These are phyloP conservation scores for Vespertilio murinus DNA, from an alignment of 2,797 vertebrate species.

Conservation along the genomic window DNA sequence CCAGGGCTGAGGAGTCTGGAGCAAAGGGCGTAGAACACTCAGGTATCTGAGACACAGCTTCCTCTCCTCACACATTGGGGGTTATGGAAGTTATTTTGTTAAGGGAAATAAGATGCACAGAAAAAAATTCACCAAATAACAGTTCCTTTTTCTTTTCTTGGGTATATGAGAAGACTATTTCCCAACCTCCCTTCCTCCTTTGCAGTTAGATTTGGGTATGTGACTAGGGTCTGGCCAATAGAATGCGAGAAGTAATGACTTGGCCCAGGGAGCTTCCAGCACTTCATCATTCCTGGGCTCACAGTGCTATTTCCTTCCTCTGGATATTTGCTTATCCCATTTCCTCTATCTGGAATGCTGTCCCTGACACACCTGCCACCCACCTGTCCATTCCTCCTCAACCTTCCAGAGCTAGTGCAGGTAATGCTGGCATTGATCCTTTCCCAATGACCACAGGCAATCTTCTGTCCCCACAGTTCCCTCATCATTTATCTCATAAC, in stretches of 20 bases:
- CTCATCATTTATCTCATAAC: background rate
- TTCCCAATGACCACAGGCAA: background rate
- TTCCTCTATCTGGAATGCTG: background rate
- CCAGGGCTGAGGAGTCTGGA: background rate
- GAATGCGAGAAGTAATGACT: background rate
- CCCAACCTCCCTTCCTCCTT: background rate
- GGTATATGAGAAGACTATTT: background rate
- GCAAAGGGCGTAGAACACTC: background rate
- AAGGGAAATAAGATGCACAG: background rate
- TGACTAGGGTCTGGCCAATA: background rate
- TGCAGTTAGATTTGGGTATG: background rate
- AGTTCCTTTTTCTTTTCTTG: background rate
- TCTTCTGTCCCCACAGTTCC: too few species aligned
- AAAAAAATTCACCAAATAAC: background rate
- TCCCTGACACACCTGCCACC: background rate
- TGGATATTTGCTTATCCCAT: background rate
- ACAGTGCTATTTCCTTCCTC: rapidly evolving
- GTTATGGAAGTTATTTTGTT: background rate
- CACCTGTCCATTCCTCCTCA: background rate
- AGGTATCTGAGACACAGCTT: background rate
- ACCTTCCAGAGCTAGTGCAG: background rate
- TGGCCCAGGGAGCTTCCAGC: too few species aligned
- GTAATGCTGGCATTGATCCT: background rate
- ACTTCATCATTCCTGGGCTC: background rate
- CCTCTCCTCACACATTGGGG: background rate